Evolutionary conservation across 2,113 vertebrate genomes (phyloP), one percentile per base, ranked within the genome.

Genomic region (Halcyon senegalensis): DNA sequence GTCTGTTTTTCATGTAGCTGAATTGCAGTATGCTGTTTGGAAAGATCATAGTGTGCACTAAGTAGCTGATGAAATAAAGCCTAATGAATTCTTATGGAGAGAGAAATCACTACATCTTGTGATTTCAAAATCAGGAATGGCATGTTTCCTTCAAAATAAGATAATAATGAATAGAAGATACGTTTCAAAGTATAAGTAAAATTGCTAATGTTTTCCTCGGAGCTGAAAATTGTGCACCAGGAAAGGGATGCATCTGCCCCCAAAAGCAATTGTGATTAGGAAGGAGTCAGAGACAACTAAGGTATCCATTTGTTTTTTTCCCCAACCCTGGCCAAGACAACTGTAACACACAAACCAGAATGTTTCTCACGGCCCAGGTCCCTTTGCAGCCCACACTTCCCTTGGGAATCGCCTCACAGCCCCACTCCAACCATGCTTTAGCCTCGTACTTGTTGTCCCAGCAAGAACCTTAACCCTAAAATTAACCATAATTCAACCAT

Each of bases 101-200:
- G 60, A 84, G 39, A 58, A 96, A 96, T 97, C 95, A 93, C 96
- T 97, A 96, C 85, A 80, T 50, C 84, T 50, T 58, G 37, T 77
- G 77, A 91, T 91, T 96, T 96, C 73, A 90, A 86, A 94, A 94
- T 85, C 62, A 94, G 46, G 68, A 91, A 80, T 25, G 35, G 63
- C 72, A 39, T 28, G 43, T 84, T 95, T 73, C 37, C 58, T 82
- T 94, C 75, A 72, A 94, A 94, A 89, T 64, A 82, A 67, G 41
- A 23, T 21, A 84, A 64, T 76, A 84, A 90, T n/a, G 46, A 91
- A 93, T 25, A 94, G 91, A 58, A 30, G 24, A 79, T 37, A 64
- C 21, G 30, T 79, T 93, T 91, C 35, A 64, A 84, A 84, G 30
- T 31, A 33, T 75, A 68, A 77, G 55, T 72, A 72, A 92, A 92